Evolutionary conservation across 2,797 vertebrate species (phyloP).

Genomic region (Malurus leucopterus): DNA sequence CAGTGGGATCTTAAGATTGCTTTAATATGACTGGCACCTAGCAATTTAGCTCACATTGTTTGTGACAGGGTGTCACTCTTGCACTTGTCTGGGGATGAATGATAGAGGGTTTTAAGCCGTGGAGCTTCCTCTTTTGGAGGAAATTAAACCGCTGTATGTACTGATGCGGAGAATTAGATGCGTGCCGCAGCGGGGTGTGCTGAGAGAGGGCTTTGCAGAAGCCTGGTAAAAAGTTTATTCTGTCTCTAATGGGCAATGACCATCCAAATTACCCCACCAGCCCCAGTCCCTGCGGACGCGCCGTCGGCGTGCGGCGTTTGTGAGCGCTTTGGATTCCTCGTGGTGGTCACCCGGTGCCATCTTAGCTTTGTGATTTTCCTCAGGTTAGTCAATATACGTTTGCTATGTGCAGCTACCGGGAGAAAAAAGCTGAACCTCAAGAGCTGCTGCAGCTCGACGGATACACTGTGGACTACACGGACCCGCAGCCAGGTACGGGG

Average conservation of each 20-base stretch:
- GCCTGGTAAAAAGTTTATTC: background rate
- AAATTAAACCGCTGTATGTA: slow-evolving; percentile 28
- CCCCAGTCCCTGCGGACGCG: background rate
- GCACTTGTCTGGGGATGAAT: slow-evolving; percentile 71
- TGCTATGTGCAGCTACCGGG: slow-evolving; percentile 98
- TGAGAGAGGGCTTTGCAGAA: background rate
- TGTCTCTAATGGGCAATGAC: background rate
- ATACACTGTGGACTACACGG: slow-evolving; percentile 97
- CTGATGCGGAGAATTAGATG: background rate
- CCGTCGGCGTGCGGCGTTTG: fast-evolving
- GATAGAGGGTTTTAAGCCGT: slow-evolving; percentile 61
- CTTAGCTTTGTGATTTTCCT: slow-evolving; percentile 56
- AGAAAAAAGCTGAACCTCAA: slow-evolving; percentile 96
- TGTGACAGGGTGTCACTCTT: slow-evolving; percentile 83
- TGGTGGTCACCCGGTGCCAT: slow-evolving; percentile 16
- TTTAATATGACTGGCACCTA: slow-evolving; percentile 85
- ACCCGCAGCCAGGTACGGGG: slow-evolving; percentile 92
- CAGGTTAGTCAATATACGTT: slow-evolving; percentile 98
- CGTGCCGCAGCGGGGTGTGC: background rate
- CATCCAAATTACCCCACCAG: background rate
- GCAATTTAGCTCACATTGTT: slow-evolving; percentile 76
- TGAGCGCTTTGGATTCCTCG: background rate
- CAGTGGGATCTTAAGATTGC: slow-evolving; percentile 68
- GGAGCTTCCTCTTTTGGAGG: background rate
- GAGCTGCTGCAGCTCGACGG: slow-evolving; percentile 94